Percentiles rank a stretch among this genome's conserved stretches.
phyloP scores from a whole-genome alignment of 2,113 vertebrate genomes.

The Syrmaticus mikado region DNA sequence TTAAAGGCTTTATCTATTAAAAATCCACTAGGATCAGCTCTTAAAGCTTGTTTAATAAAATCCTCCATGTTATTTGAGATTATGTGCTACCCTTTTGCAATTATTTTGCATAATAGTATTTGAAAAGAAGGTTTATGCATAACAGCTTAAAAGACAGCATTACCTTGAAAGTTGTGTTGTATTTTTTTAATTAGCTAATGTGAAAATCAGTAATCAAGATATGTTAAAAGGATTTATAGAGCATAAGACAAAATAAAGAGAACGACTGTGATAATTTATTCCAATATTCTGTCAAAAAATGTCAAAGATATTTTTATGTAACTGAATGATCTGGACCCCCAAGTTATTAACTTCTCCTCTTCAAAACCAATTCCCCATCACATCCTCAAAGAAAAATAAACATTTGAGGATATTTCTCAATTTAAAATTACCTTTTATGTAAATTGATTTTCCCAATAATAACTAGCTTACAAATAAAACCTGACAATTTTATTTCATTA shows the following conservation, averaged over 20 bases:
- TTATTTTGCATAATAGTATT: not conserved
- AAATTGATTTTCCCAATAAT: not conserved
- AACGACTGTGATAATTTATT: not conserved
- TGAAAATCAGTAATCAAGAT: slow-evolving; percentile 6
- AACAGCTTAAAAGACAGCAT: not conserved
- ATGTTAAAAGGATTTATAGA: not conserved
- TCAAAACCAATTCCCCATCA: not conserved
- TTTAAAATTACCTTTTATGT: slow-evolving; percentile 14
- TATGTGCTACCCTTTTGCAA: not conserved
- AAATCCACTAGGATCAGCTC: not conserved
- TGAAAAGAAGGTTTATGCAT: not conserved
- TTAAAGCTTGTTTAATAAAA: not conserved
- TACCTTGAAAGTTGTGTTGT: not conserved
- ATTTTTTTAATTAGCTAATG: not conserved
- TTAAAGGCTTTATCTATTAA: not conserved
- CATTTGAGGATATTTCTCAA: not conserved
- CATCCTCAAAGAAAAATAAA: not conserved
- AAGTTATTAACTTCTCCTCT: not conserved
- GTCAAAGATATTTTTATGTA: not conserved
- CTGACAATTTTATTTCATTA: not conserved
- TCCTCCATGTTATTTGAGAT: not conserved
- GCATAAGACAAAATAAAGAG: not conserved
- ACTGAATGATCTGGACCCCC: not conserved
- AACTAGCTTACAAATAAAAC: slow-evolving; percentile 8
- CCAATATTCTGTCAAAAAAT: not conserved